These are phyloP conservation scores for Oryzias javanicus DNA, from an alignment of 2,113 vertebrate genomes.

Conservation along the genomic window DNA sequence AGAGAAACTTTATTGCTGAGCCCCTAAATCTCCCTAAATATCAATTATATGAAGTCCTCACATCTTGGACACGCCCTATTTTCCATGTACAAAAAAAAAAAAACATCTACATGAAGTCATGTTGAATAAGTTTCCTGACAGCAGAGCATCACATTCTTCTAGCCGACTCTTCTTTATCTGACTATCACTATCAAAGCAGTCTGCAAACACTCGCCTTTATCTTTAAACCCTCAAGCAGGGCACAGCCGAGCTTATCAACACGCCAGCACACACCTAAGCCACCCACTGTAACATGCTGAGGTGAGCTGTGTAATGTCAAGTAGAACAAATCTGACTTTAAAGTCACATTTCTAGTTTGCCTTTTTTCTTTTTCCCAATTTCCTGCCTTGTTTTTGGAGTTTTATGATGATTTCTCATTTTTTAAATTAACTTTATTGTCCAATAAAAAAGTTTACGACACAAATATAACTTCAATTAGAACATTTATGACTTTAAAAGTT, in stretches of 20 bases:
- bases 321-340: conserved; percentile 4
- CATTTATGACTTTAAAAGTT: no score
- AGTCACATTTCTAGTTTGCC: background rate
- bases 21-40: background rate
- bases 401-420: background rate
- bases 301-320: conserved; percentile 7
- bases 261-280: conserved; percentile 21
- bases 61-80: conserved; percentile 1
- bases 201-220: conserved; percentile 47
- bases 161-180: conserved; percentile 15
- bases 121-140: conserved; percentile 19
- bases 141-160: conserved; percentile 26
- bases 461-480: no score
- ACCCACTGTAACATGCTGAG: conserved; percentile 13
- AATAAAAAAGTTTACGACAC: no score
- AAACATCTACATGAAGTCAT: conserved; percentile 1
- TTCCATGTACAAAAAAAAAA: background rate
- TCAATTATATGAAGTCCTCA: background rate
- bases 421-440: background rate
- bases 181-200: conserved; percentile 25
- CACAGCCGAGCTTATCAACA: conserved; percentile 45
- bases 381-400: no score
- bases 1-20: no score
- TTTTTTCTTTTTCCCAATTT: background rate
- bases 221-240: conserved; percentile 39